phyloP scores from a whole-genome alignment of 2,888 invertebrate genomes.

The Lapara coniferarum region DNA sequence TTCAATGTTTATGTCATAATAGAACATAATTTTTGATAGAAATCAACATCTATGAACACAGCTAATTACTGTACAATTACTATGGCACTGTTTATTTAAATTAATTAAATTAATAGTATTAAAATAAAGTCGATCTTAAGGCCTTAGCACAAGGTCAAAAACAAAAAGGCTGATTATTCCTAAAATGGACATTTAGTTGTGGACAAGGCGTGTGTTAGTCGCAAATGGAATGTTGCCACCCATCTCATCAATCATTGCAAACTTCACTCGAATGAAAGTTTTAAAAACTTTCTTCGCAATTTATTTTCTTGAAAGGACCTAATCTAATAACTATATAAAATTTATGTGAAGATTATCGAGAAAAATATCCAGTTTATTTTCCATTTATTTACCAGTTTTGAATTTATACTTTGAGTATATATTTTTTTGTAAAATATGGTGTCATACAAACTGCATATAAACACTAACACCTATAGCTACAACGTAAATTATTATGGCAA shows the following conservation, averaged over 20 bases:
- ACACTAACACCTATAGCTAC: conserved; percentile 57
- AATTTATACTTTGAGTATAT: conserved; percentile 47
- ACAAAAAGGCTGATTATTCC: background rate
- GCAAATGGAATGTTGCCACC: conserved; percentile 63
- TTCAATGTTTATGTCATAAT: background rate
- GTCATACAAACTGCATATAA: conserved; percentile 60
- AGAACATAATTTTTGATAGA: background rate
- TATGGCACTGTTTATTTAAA: conserved; percentile 59
- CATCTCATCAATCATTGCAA: conserved; percentile 45
- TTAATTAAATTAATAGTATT: conserved; percentile 38
- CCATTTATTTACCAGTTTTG: conserved; percentile 53
- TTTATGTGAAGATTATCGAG: conserved; percentile 67
- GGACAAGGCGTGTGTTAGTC: conserved; percentile 17
- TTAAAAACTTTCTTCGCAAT: conserved; percentile 49
- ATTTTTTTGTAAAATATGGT: conserved; percentile 60
- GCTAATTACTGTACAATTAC: conserved; percentile 47
- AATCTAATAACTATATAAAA: conserved; percentile 59
- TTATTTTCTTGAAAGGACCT: conserved; percentile 49
- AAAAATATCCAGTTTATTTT: conserved; percentile 59
- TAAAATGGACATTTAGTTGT: conserved; percentile 18
- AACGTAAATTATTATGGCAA: conserved; percentile 69
- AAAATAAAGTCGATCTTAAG: conserved; percentile 18
- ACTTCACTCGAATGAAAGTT: conserved; percentile 44
- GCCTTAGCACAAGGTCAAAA: background rate
- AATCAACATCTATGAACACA: conserved; percentile 30